Conservation (phyloP, 2,888 invertebrate species). For the Cetonia aurata region DNA sequence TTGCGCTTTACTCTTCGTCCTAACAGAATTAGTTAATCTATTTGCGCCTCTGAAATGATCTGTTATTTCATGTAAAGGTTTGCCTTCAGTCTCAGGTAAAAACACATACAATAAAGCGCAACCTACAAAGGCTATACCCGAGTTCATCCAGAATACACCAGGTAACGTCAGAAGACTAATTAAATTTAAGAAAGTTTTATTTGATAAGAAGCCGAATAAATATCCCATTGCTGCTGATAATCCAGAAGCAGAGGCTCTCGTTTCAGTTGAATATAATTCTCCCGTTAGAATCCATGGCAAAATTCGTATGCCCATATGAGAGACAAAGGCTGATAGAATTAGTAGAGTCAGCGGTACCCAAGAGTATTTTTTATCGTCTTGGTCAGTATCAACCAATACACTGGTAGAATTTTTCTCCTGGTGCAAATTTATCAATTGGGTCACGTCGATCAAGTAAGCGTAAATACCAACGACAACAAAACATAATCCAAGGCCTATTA, state of each 20-base stretch:
- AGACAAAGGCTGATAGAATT: slow-evolving; percentile 76
- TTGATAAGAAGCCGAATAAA: slow-evolving; percentile 80
- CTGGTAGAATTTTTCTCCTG: slow-evolving; percentile 26
- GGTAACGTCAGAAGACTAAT: slow-evolving; percentile 73
- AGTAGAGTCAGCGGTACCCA: slow-evolving; percentile 78
- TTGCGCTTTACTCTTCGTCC: slow-evolving; percentile 57
- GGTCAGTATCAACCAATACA: neutral
- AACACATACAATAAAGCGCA: slow-evolving; percentile 75
- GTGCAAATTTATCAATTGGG: slow-evolving; percentile 47
- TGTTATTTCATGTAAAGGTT: slow-evolving; percentile 78
- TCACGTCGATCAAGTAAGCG: slow-evolving; percentile 61
- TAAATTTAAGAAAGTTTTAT: slow-evolving; percentile 80
- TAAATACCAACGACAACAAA: slow-evolving; percentile 74
- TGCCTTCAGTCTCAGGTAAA: slow-evolving; percentile 87
- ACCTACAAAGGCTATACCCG: slow-evolving; percentile 74
- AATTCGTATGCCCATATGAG: slow-evolving; percentile 78
- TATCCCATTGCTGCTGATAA: slow-evolving; percentile 81
- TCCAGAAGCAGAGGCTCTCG: slow-evolving; percentile 80
- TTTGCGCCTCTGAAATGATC: slow-evolving; percentile 76
- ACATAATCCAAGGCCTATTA: slow-evolving; percentile 75
- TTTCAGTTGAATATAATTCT: slow-evolving; percentile 79
- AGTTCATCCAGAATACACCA: slow-evolving; percentile 81
- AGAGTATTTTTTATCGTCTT: slow-evolving; percentile 40
- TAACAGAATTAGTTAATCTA: slow-evolving; percentile 68
- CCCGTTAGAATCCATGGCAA: slow-evolving; percentile 86